Evolutionary conservation across 2,113 vertebrate species (phyloP).

Genomic region (Plecotus auritus): DNA sequence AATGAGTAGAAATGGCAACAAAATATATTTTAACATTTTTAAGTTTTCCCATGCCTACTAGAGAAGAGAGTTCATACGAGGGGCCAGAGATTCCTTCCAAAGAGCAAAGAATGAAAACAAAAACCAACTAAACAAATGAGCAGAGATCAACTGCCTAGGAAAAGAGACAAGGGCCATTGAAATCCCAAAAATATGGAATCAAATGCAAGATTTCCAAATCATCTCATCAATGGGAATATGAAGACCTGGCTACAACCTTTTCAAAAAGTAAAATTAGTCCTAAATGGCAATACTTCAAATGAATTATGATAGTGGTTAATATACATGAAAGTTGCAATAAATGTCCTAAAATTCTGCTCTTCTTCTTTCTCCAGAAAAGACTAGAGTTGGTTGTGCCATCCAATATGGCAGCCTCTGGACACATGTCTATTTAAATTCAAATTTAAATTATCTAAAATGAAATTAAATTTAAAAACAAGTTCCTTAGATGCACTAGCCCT

Average conservation of each 20-base stretch:
- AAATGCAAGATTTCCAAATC: background rate
- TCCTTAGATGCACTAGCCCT: background rate
- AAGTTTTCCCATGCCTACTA: background rate
- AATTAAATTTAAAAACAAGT: background rate
- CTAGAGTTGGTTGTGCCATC: background rate
- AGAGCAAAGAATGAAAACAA: background rate
- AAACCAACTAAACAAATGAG: background rate
- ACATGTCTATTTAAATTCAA: background rate
- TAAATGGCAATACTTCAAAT: background rate
- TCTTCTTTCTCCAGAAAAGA: background rate
- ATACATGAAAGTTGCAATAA: background rate
- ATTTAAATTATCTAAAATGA: background rate
- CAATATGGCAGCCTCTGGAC: background rate
- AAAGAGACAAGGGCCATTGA: background rate
- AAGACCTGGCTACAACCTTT: background rate
- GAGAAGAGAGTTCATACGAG: background rate
- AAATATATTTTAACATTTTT: conserved; percentile 28
- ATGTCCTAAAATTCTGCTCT: background rate
- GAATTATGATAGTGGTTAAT: background rate
- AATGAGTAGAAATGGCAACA: background rate
- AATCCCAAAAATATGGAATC: background rate
- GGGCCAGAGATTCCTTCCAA: background rate
- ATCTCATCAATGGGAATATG: background rate
- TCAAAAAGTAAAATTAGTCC: background rate
- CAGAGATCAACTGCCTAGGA: background rate